Conservation (phyloP, 2,888 invertebrate species). For the Brachyptera risi region DNA sequence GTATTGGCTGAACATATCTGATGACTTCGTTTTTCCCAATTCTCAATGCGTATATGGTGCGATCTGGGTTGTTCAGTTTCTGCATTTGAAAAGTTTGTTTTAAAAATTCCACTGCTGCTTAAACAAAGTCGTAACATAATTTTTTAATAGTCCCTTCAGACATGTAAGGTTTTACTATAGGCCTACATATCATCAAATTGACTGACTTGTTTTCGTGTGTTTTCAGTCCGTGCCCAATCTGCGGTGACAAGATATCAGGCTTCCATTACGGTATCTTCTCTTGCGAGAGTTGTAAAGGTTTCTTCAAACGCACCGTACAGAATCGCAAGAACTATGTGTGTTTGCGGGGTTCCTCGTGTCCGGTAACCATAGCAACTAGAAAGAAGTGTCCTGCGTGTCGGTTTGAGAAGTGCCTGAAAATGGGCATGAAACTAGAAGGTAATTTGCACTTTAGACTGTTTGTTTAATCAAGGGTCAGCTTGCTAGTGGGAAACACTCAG, state of each 20-base stretch:
- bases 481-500: no score
- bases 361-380: constrained; percentile 86
- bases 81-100: no score
- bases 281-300: constrained; percentile 96
- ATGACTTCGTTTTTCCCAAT: no score
- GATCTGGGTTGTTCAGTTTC: no score
- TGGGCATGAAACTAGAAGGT: constrained; percentile 97
- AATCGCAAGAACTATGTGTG: constrained; percentile 97
- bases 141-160: no score
- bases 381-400: constrained; percentile 97
- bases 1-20: no score
- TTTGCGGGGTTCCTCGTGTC: constrained; percentile 83
- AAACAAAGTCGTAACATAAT: no score
- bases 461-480: no score
- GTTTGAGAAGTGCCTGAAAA: constrained; percentile 91
- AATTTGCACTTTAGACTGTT: no score
- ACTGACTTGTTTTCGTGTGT: constrained; percentile 30
- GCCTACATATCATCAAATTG: not conserved
- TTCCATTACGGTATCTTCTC: constrained; percentile 98
- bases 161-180: no score
- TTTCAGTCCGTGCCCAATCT: constrained; percentile 86
- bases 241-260: constrained; percentile 92
- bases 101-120: no score
- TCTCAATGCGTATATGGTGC: no score
- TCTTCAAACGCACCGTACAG: constrained; percentile 98